Evolutionary conservation across 2,888 invertebrate species (phyloP).

Genomic region (Hymenopus coronatus): DNA sequence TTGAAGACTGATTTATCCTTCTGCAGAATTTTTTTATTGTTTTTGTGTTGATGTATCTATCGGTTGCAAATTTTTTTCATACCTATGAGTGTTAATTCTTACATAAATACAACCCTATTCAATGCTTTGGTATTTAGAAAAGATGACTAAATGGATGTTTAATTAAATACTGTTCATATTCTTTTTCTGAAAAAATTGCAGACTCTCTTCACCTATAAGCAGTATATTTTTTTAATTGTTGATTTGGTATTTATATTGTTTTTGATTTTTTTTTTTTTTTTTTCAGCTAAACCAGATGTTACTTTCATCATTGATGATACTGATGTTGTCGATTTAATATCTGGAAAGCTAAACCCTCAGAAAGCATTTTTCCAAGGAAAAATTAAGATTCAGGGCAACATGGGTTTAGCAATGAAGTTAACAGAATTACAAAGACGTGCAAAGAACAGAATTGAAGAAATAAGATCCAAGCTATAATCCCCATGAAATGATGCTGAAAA

Average conservation of each 20-base stretch:
- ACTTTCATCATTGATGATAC: conserved; percentile 85
- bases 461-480: conserved; percentile 67
- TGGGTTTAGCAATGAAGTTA: conserved; percentile 94
- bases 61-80: too few species aligned
- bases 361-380: conserved; percentile 97
- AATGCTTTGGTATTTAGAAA: too few species aligned
- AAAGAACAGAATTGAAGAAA: conserved; percentile 66
- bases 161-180: too few species aligned
- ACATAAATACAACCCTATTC: too few species aligned
- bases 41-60: too few species aligned
- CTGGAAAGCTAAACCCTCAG: conserved; percentile 90
- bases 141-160: too few species aligned
- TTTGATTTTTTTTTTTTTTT: background rate
- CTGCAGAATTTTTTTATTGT: too few species aligned
- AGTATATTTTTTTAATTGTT: background rate
- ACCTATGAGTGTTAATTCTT: too few species aligned
- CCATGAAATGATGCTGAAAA: background rate
- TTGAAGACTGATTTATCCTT: too few species aligned
- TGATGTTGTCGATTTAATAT: conserved; percentile 82
- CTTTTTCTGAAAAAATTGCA: too few species aligned
- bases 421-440: conserved; percentile 77
- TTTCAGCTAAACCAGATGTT: conserved; percentile 81
- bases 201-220: background rate
- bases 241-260: background rate
- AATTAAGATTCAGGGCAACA: conserved; percentile 93